phyloP scores from a whole-genome alignment of 2,113 vertebrate species.

The Phalacrocorax aristotelis region DNA sequence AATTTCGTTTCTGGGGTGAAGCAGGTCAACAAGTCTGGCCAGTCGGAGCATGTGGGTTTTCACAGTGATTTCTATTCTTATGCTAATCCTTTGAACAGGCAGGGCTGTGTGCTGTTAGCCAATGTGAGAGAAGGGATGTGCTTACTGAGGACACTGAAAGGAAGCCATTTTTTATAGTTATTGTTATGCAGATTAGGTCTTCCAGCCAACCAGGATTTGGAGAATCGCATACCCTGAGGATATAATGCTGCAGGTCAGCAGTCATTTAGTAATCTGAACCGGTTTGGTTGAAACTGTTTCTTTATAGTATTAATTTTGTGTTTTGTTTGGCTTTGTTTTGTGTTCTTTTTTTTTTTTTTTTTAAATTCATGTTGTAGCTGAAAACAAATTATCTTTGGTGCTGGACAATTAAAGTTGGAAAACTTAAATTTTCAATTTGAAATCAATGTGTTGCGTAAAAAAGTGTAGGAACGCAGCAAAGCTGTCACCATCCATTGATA shows the following conservation, averaged over 20 bases:
- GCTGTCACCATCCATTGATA: background rate
- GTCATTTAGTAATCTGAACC: background rate
- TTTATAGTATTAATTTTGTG: background rate
- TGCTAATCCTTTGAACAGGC: slow-evolving; percentile 29
- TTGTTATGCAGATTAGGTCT: background rate
- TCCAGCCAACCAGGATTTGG: background rate
- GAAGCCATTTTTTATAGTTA: background rate
- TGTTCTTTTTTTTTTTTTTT: background rate
- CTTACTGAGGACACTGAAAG: background rate
- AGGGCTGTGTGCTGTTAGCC: background rate
- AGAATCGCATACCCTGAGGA: background rate
- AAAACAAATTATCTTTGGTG: background rate
- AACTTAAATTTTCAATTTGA: background rate
- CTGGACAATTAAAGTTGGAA: background rate
- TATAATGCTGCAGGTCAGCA: background rate
- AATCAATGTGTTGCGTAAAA: background rate
- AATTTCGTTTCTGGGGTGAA: background rate
- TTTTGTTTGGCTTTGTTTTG: background rate
- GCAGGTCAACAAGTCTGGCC: background rate
- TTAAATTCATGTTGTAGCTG: background rate
- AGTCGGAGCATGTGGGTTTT: background rate
- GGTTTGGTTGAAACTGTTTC: background rate
- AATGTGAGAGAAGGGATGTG: background rate
- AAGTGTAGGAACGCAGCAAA: background rate
- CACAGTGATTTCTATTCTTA: slow-evolving; percentile 24